These are phyloP conservation scores for Megaceryle torquata DNA, from an alignment of 2,113 vertebrate species.

Conservation along the genomic window DNA sequence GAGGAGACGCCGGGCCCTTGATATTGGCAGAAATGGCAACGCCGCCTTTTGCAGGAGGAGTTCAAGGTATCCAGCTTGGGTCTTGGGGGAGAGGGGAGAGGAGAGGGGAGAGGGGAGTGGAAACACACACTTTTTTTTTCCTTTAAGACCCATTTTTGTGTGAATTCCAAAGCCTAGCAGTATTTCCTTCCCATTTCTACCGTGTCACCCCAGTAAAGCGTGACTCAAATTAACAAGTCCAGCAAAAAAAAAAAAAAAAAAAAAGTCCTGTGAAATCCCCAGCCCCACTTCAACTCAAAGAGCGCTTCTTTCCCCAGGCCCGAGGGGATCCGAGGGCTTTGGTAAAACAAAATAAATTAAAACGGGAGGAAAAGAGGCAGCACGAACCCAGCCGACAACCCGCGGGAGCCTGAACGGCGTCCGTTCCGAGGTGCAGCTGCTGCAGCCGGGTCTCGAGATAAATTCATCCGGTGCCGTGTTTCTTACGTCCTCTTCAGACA, in stretches of 20 bases:
- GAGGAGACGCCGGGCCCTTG: neutral
- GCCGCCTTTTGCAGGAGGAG: neutral
- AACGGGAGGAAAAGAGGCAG: neutral
- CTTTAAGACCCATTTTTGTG: rapidly evolving
- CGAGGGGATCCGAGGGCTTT: rapidly evolving
- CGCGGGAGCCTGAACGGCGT: neutral
- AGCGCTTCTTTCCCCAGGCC: neutral
- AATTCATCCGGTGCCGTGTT: neutral
- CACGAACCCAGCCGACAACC: neutral
- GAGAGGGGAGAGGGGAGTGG: rapidly evolving
- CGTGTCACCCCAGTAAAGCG: rapidly evolving
- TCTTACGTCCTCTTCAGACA: neutral
- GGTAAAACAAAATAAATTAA: neutral
- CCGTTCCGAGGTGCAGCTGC: neutral
- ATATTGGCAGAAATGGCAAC: neutral
- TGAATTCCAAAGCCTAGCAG: rapidly evolving
- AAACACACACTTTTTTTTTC: neutral
- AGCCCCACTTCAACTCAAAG: neutral
- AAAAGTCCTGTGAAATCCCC: neutral
- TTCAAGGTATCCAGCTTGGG: neutral
- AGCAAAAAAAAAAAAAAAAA: neutral
- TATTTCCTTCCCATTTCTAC: rapidly evolving
- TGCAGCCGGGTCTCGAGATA: slow-evolving; percentile 5
- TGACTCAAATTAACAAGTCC: rapidly evolving
- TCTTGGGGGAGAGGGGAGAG: neutral